Base-by-base conservation (phyloP, 2,797 vertebrate species). In the Leptoclinus maculatus region DNA sequence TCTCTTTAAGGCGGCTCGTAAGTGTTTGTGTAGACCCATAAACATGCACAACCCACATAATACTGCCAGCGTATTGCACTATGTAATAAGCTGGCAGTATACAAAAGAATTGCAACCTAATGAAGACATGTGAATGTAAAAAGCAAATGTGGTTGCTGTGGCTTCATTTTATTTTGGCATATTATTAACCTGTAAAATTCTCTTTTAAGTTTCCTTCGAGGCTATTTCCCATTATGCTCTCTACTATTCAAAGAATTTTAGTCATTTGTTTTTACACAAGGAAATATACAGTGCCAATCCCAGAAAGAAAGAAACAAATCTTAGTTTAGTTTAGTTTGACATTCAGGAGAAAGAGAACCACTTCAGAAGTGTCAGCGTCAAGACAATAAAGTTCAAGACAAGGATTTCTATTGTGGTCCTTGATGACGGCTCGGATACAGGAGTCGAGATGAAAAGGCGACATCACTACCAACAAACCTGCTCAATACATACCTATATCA, bases 21-120 rank as follows among this genome's bases (percentile, higher is more conserved):
- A 75, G 69, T 89, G 71, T 85, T 88, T 87, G 80, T 79, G 81
- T 74, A 60, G 72, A 74, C 59, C 69, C 21, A 73, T 85, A 87
- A 88, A 90, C 86, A 84, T 49, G 49, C 59, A 64, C 56, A 84
- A 41, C 75, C 79, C 69, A 66, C 83, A 77, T 58, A 32, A 74
- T 66, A 64, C 74, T 60, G 60, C 77, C 68, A 51, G 51, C 16
- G 53, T 57, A 72, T 71, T 66, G 39, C 67, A 41, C 70, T 16
- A 23, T 76, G 57, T 59, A 67, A 59, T 65, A 75, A 23, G 38
- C 25, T 67, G 78, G 53, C 66, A 77, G 66, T 29, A 36, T 72
- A 14, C 77, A 47, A 77, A 67, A 72, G 59, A n/a, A 38, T 38
- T 54, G 25, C 19, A 56, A 60, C 53, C 49, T 68, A 51, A 60